phyloP scores from a whole-genome alignment of 2,113 vertebrate species.

The Callipepla californica region DNA sequence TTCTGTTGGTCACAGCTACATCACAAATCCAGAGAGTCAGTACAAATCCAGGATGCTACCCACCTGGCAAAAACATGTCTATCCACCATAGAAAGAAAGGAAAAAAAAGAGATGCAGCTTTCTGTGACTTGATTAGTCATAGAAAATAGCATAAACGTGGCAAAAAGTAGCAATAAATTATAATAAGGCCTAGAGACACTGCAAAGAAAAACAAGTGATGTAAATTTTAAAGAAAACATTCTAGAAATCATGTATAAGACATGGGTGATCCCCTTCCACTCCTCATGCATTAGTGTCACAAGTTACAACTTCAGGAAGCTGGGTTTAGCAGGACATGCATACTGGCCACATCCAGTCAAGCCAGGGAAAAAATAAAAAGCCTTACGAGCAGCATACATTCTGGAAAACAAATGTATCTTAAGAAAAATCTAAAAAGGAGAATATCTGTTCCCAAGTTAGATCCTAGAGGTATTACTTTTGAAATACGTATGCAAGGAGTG shows the following conservation, averaged over 20 bases:
- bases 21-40: neutral
- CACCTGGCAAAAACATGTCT: neutral
- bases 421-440: neutral
- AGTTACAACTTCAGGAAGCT: neutral
- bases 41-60: neutral
- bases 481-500: conserved; percentile 11
- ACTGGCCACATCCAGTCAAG: neutral
- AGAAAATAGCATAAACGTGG: neutral
- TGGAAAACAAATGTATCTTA: neutral
- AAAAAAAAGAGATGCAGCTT: neutral
- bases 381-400: neutral
- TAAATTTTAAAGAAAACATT: neutral
- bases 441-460: neutral
- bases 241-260: neutral
- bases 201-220: fast-evolving
- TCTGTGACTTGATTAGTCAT: neutral
- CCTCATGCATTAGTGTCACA: neutral
- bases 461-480: neutral
- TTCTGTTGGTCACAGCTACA: neutral
- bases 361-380: neutral
- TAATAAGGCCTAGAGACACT: neutral
- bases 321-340: neutral
- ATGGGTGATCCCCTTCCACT: neutral
- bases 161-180: neutral
- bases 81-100: neutral